Conservation (phyloP, 2,797 vertebrate genomes). For the Melanotaenia pygmaea region DNA sequence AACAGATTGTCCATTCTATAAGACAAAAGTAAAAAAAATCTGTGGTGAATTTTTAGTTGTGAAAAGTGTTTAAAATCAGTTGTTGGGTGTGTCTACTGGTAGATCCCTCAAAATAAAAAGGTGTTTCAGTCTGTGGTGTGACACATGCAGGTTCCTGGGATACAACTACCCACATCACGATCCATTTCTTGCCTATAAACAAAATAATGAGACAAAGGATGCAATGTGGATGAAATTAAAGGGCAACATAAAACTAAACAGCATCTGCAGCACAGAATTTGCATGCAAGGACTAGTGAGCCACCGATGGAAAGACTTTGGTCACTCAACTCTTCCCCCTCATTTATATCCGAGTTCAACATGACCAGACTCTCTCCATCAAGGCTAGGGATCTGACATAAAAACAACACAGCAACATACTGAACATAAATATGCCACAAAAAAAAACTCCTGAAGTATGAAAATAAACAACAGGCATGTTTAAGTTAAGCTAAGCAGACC, state of each 20-base stretch:
- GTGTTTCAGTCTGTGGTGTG: constrained; percentile 1
- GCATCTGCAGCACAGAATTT: constrained; percentile 31
- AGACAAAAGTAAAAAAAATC: background rate
- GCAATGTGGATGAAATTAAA: constrained; percentile 34
- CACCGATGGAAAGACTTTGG: constrained; percentile 65
- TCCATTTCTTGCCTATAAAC: constrained; percentile 10
- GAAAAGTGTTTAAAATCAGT: background rate
- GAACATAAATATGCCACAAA: constrained; percentile 34
- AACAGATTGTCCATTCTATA: background rate
- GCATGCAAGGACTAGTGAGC: constrained; percentile 42
- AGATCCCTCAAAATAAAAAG: background rate
- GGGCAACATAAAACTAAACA: constrained; percentile 22
- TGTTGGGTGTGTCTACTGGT: background rate
- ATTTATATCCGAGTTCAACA: constrained; percentile 8
- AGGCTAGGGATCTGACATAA: constrained; percentile 43
- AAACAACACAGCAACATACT: constrained; percentile 47
- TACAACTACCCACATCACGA: constrained; percentile 11
- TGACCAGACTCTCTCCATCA: constrained; percentile 65
- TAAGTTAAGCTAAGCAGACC: constrained; percentile 32
- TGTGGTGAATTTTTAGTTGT: background rate
- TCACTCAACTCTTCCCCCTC: constrained; percentile 9
- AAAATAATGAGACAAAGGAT: constrained; percentile 32
- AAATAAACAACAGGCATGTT: constrained; percentile 35
- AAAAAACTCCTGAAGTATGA: background rate
- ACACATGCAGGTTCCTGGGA: constrained; percentile 23